Evolutionary conservation across 1,140 invertebrate species (phyloP).

Genomic region (Drosophila auraria): DNA sequence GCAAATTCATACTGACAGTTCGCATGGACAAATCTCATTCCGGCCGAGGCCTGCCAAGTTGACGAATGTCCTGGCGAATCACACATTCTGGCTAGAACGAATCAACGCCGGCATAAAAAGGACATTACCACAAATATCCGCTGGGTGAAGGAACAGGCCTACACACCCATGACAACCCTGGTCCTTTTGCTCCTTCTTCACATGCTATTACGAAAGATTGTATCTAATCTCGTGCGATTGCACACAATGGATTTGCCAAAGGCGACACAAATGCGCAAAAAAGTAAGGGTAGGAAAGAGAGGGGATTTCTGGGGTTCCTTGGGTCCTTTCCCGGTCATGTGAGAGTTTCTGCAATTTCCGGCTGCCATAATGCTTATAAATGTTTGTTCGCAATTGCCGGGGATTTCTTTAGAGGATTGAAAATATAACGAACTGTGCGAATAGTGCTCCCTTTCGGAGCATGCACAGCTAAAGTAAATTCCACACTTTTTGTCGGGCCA

Average conservation of each 20-base stretch:
- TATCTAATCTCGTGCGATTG: slow-evolving; percentile 82
- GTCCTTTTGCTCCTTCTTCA: slow-evolving; percentile 17
- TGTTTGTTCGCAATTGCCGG: slow-evolving; percentile 66
- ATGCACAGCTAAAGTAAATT: slow-evolving; percentile 27
- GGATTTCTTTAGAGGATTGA: slow-evolving; percentile 73
- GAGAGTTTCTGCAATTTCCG: slow-evolving; percentile 75
- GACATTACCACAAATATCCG: slow-evolving; percentile 49
- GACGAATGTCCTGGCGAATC: slow-evolving; percentile 60
- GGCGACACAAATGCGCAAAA: slow-evolving; percentile 61
- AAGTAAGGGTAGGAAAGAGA: neutral
- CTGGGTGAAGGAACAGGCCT: slow-evolving; percentile 1
- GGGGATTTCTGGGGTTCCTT: slow-evolving; percentile 5
- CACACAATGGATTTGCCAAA: slow-evolving; percentile 82
- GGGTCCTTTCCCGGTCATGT: slow-evolving; percentile 13
- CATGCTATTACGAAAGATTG: slow-evolving; percentile 80
- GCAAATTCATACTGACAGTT: slow-evolving; percentile 69
- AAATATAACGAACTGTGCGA: slow-evolving; percentile 50
- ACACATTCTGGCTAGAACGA: slow-evolving; percentile 52
- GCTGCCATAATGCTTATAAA: slow-evolving; percentile 76
- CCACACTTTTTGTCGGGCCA: slow-evolving; percentile 12
- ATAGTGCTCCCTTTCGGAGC: slow-evolving; percentile 14
- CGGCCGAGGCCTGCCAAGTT: slow-evolving; percentile 44
- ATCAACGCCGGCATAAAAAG: slow-evolving; percentile 48
- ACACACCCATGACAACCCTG: slow-evolving; percentile 14
- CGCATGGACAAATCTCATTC: slow-evolving; percentile 60